Conservation (phyloP, 2,113 vertebrate genomes). For the Elephas maximus region DNA sequence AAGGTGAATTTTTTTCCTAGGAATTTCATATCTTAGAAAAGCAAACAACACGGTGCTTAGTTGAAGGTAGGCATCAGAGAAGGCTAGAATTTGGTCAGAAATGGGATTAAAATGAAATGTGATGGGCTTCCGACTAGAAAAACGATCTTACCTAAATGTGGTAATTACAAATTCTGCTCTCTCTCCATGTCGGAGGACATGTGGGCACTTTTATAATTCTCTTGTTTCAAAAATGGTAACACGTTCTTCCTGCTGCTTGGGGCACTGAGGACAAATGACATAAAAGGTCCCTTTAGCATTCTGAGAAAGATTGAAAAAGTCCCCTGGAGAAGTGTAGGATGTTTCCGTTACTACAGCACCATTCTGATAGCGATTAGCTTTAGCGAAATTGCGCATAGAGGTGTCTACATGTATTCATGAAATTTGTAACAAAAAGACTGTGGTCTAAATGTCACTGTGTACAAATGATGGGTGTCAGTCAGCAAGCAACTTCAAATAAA, state of each 20-base stretch:
- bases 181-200: neutral
- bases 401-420: neutral
- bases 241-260: neutral
- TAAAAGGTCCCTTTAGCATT: neutral
- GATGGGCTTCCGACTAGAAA: neutral
- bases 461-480: neutral
- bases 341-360: neutral
- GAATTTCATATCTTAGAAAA: neutral
- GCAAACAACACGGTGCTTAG: neutral
- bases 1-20: neutral
- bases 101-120: neutral
- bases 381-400: neutral
- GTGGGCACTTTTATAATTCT: neutral
- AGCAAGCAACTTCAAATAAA: neutral
- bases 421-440: neutral
- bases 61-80: neutral
- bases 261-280: neutral
- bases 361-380: neutral
- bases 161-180: neutral
- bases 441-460: neutral
- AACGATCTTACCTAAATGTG: neutral
- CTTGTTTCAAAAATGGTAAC: neutral
- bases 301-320: neutral
- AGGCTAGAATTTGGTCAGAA: neutral
- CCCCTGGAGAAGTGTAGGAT: neutral